Percentiles rank a stretch among this genome's conserved stretches.
Evolutionary conservation across 2,888 invertebrate species (phyloP).

Genomic region (Julus scanicus): DNA sequence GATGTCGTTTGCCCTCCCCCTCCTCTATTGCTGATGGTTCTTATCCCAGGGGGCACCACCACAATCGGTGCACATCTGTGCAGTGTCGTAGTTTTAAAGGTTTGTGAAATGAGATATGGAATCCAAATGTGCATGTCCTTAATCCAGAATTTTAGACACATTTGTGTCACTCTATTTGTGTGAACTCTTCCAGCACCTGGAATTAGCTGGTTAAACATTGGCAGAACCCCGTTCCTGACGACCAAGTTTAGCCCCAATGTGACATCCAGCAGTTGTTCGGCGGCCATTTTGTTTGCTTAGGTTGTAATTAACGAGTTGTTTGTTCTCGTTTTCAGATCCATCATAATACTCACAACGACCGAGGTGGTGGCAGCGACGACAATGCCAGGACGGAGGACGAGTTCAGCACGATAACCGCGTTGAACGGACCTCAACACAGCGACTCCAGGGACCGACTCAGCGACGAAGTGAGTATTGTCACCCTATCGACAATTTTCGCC

Average conservation of each 20-base stretch:
- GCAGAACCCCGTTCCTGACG: background rate
- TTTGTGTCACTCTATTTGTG: too few species aligned
- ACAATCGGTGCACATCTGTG: background rate
- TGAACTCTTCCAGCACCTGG: background rate
- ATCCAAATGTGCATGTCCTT: too few species aligned
- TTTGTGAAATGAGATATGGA: too few species aligned
- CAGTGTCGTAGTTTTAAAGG: too few species aligned
- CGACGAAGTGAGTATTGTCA: conserved; percentile 58
- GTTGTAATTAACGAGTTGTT: background rate
- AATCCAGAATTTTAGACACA: too few species aligned
- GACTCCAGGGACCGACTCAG: conserved; percentile 59
- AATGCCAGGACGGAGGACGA: conserved; percentile 58
- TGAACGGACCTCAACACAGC: conserved; percentile 58
- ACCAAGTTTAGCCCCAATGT: background rate
- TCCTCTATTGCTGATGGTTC: too few species aligned
- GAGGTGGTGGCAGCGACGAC: conserved; percentile 58
- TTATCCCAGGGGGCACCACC: too few species aligned
- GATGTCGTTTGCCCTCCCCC: conserved; percentile 2
- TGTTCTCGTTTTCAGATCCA: conserved; percentile 55
- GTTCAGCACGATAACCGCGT: conserved; percentile 53
- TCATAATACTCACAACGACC: conserved; percentile 57
- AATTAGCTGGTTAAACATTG: background rate
- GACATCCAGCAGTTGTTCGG: background rate
- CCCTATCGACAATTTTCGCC: too few species aligned
- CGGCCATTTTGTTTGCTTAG: background rate